Conservation (phyloP, 1,140 invertebrate genomes). For the Chrysomallon squamiferum region DNA sequence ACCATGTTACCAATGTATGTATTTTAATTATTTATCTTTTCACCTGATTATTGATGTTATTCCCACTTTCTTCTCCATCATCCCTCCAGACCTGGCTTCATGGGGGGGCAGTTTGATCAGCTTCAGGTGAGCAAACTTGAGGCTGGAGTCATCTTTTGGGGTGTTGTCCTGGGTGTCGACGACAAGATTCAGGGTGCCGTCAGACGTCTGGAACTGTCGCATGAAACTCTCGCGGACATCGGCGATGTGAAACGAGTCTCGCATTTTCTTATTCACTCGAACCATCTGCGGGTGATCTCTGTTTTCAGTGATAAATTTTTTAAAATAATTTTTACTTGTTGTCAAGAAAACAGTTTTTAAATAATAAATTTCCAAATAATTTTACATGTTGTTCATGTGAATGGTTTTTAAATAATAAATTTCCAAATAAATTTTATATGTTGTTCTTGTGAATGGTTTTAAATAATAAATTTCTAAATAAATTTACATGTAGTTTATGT, state of each 20-base stretch:
- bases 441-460: no score
- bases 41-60: constrained; percentile 55
- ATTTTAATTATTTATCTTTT: no score
- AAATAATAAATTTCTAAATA: no score
- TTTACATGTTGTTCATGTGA: background rate
- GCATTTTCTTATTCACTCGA: constrained; percentile 85
- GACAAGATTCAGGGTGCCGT: constrained; percentile 40
- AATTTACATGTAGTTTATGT: no score
- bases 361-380: background rate
- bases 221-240: constrained; percentile 99
- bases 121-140: constrained; percentile 37
- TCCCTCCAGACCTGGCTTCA: constrained; percentile 42
- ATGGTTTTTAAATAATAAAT: background rate
- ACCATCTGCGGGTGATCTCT: constrained; percentile 97
- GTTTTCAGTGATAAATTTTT: background rate
- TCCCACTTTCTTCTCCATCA: constrained; percentile 52
- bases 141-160: constrained; percentile 26
- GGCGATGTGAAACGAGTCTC: constrained; percentile 93
- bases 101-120: constrained; percentile 39
- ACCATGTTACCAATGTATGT: no score
- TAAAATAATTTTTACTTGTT: no score
- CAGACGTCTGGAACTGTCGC: constrained; percentile 78
- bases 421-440: no score
- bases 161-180: constrained; percentile 45
- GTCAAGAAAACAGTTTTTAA: background rate